Evolutionary conservation across 2,888 invertebrate species (phyloP).

Genomic region (Rotaria sp.): DNA sequence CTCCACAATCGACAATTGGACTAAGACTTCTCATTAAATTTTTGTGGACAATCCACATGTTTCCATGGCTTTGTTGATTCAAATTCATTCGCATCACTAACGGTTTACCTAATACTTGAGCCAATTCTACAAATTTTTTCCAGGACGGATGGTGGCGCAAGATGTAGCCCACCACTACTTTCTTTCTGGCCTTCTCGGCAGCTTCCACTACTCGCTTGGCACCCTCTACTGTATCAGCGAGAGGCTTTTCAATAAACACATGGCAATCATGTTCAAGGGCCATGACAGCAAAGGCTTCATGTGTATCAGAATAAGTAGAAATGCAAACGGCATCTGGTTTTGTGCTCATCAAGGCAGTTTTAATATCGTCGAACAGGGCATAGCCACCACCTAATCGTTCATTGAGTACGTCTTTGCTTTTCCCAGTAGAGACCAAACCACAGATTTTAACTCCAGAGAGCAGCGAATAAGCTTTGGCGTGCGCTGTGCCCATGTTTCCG

Average conservation of each 20-base stretch:
- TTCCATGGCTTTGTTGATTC: neutral
- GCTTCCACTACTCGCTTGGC: neutral
- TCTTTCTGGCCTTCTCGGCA: neutral
- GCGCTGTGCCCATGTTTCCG: neutral
- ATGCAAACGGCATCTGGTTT: constrained; percentile 16
- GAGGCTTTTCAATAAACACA: constrained; percentile 20
- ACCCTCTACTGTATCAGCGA: constrained; percentile 1
- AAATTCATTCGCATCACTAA: constrained; percentile 17
- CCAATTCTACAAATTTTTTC: neutral
- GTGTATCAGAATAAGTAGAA: constrained; percentile 10
- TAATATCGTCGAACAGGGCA: neutral
- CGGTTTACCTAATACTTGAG: neutral
- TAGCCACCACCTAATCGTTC: neutral
- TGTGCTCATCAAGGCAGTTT: neutral
- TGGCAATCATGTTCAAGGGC: neutral
- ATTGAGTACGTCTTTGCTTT: constrained; percentile 13
- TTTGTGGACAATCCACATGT: neutral
- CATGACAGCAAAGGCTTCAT: neutral
- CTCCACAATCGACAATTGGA: constrained; percentile 11
- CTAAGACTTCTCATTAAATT: constrained; percentile 9
- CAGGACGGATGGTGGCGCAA: neutral
- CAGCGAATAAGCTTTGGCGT: constrained; percentile 1
- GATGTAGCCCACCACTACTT: neutral
- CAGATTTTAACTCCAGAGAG: neutral
- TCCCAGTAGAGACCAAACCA: neutral